Conservation (phyloP, 2,113 vertebrate genomes). For the Scopus umbretta region DNA sequence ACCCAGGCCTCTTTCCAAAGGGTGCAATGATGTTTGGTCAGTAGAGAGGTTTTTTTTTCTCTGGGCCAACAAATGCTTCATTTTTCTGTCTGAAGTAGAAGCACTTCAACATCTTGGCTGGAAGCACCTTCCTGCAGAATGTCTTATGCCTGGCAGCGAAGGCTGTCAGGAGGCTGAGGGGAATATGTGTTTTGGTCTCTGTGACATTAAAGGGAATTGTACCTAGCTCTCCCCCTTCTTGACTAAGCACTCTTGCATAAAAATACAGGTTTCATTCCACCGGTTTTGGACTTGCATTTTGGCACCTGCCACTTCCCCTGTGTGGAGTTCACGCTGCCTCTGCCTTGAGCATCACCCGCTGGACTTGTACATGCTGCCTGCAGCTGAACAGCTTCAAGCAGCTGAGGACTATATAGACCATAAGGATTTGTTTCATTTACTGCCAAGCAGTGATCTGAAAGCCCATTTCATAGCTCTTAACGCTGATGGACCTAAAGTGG, state of each 20-base stretch:
- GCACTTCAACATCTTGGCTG: background rate
- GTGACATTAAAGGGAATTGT: background rate
- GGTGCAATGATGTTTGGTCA: background rate
- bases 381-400: background rate
- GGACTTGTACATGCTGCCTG: background rate
- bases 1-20: background rate
- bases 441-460: background rate
- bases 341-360: background rate
- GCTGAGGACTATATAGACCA: background rate
- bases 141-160: background rate
- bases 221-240: background rate
- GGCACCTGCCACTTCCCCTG: background rate
- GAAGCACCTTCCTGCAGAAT: background rate
- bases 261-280: background rate
- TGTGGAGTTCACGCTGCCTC: accelerated
- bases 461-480: background rate
- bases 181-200: background rate
- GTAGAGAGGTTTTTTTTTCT: background rate
- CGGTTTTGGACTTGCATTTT: background rate
- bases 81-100: background rate
- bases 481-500: background rate
- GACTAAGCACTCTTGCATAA: background rate
- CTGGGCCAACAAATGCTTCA: background rate
- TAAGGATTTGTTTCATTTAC: background rate
- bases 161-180: background rate